Base-by-base conservation (phyloP, 2,888 invertebrate genomes). In the Diploptera punctata region DNA sequence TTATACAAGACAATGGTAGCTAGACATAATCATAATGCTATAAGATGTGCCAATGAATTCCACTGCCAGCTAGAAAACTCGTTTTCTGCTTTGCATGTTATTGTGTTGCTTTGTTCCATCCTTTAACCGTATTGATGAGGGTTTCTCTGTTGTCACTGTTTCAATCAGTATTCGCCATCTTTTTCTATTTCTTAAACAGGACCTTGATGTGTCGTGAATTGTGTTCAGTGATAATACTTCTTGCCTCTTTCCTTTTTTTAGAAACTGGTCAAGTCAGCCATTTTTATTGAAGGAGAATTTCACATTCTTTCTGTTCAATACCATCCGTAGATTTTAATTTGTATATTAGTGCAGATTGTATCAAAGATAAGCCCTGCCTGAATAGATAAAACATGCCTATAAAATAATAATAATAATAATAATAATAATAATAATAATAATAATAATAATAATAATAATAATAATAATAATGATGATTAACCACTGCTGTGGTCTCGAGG, bases 31-130 rank as follows among this genome's bases (percentile, higher is more conserved):
- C 57, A 57, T 57, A 57, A 29, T 16, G 26, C 57, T 29, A 29
- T 26, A 52, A 65, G 65, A 47, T 65, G 65, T 65, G 65, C 65
- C 31, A 60, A 60, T 60, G 60, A 60, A 60, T 60, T 60, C 31
- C 60, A 16, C n/a, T n/a, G 31, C 4, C 16, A 13, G 24, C 24
- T 9, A 18, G 18, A n/a, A 33, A 33, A 43, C 21, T 2, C 43
- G 24, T 44, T 65, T 47, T 47, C 47, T 47, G 44, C 47, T 26
- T 47, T 65, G 47, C 65, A 29, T 24, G 47, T 47, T 65, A 24
- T 44, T 47, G 47, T 29, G 21, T 21, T 21, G 24, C 26, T 54
- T 54, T 54, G 54, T 54, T 54, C 54, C 24, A 13, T 54, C 26
- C n/a, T 26, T 21, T 16, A 19, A 54, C 47, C 16, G 47, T 26